Conservation (phyloP, 2,113 vertebrate genomes). For the Clarias magur region DNA sequence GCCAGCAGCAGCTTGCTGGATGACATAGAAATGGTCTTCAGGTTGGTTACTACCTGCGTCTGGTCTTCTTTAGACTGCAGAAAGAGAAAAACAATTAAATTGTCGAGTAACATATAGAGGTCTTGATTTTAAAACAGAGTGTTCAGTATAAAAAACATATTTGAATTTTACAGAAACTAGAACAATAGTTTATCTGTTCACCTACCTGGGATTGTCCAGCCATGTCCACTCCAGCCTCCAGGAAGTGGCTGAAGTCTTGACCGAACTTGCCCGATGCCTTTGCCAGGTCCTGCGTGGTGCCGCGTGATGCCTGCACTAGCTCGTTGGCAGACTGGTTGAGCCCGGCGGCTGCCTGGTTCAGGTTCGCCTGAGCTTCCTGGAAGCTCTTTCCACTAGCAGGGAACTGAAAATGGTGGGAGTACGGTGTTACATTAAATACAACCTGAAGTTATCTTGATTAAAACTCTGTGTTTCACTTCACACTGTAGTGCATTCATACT, state of each 20-base stretch:
- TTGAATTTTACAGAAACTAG: neutral
- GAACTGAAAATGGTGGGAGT: constrained; percentile 74
- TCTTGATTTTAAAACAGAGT: neutral
- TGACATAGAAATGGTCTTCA: constrained; percentile 98
- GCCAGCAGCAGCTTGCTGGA: constrained; percentile 94
- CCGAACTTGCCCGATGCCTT: constrained; percentile 92
- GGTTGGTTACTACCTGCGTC: constrained; percentile 90
- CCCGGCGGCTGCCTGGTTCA: constrained; percentile 87
- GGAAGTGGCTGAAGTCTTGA: constrained; percentile 90
- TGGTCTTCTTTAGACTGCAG: constrained; percentile 88
- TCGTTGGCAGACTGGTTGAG: constrained; percentile 96
- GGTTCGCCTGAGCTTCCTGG: constrained; percentile 89
- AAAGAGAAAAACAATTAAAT: constrained; percentile 6
- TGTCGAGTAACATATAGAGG: neutral
- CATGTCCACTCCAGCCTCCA: constrained; percentile 96
- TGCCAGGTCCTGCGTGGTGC: constrained; percentile 89
- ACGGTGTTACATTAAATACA: neutral
- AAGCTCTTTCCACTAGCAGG: constrained; percentile 90
- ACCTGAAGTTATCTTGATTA: no score
- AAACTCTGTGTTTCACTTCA: neutral
- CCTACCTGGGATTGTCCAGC: constrained; percentile 89
- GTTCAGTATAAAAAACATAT: neutral
- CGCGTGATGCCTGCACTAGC: constrained; percentile 90
- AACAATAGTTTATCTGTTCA: neutral
- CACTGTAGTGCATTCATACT: neutral